These are phyloP conservation scores for Apostichopus leukothele DNA, from an alignment of 53 echinoderm and acorn worm genomes.

Conservation along the genomic window DNA sequence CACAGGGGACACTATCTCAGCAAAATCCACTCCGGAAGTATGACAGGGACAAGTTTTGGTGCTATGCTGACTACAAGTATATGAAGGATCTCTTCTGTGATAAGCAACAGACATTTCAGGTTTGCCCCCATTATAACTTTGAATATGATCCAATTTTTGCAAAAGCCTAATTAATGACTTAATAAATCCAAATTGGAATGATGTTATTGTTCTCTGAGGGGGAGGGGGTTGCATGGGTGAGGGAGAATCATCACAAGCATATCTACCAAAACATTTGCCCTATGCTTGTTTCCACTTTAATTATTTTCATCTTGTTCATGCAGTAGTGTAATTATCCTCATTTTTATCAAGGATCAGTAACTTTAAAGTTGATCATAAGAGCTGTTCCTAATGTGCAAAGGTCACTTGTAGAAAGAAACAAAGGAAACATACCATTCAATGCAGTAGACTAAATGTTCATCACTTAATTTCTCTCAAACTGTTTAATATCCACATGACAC, in stretches of 20 bases:
- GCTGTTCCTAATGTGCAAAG: too few species aligned
- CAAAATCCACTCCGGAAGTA: constrained; percentile 70
- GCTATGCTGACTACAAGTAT: constrained; percentile 95
- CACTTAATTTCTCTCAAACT: too few species aligned
- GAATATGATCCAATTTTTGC: background rate
- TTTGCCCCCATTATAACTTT: background rate
- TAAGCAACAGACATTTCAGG: constrained; percentile 19
- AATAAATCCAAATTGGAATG: background rate
- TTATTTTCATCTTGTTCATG: too few species aligned
- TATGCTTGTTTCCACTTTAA: too few species aligned
- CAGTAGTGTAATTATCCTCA: too few species aligned
- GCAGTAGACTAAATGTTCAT: too few species aligned
- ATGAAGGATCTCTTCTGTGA: constrained; percentile 78
- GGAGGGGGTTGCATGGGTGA: background rate
- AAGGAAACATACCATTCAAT: too few species aligned
- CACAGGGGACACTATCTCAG: background rate
- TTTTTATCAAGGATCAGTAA: too few species aligned
- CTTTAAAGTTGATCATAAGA: too few species aligned
- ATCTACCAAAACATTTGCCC: background rate
- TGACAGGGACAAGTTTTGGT: constrained; percentile 62
- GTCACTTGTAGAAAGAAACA: too few species aligned
- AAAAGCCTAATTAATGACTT: background rate
- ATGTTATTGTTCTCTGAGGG: too few species aligned
- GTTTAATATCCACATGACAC: too few species aligned
- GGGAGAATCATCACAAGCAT: background rate